Evolutionary conservation across 2,113 vertebrate species (phyloP).

Genomic region (Dipodomys stephensi): DNA sequence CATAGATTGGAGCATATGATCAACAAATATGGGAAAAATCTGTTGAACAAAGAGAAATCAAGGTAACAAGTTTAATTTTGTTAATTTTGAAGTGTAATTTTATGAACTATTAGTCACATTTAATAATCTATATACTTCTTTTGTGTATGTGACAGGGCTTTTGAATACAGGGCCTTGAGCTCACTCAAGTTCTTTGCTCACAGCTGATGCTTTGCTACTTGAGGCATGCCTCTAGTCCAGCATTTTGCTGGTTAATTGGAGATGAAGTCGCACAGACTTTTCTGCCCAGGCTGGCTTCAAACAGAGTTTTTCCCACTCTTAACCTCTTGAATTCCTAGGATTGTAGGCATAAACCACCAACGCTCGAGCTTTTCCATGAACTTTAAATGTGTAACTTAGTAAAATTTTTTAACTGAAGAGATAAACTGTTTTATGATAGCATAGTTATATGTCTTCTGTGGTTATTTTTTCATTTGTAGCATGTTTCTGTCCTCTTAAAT

Average conservation of each 20-base stretch:
- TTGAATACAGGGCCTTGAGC: no score
- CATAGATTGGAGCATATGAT: constrained; percentile 99
- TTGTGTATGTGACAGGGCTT: no score
- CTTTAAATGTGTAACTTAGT: constrained; percentile 34
- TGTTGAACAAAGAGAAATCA: constrained; percentile 99
- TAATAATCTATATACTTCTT: neutral
- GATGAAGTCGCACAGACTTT: no score
- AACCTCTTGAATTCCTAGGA: no score
- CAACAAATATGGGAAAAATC: constrained; percentile 99
- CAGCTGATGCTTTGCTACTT: no score
- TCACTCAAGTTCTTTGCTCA: no score
- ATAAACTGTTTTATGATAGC: constrained; percentile 17
- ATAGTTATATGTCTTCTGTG: neutral
- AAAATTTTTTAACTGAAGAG: constrained; percentile 38
- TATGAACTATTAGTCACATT: constrained; percentile 30
- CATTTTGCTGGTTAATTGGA: no score
- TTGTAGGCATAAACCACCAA: no score
- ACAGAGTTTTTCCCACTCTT: no score
- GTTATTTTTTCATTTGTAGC: constrained; percentile 6
- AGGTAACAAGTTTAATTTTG: constrained; percentile 87
- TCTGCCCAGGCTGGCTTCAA: no score
- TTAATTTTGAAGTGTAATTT: constrained; percentile 41
- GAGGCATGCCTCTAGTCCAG: no score
- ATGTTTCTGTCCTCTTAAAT: constrained; percentile 67
- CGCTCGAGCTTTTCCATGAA: neutral